Conservation (phyloP, 2,888 invertebrate species). For the Ecliptopera silaceata region DNA sequence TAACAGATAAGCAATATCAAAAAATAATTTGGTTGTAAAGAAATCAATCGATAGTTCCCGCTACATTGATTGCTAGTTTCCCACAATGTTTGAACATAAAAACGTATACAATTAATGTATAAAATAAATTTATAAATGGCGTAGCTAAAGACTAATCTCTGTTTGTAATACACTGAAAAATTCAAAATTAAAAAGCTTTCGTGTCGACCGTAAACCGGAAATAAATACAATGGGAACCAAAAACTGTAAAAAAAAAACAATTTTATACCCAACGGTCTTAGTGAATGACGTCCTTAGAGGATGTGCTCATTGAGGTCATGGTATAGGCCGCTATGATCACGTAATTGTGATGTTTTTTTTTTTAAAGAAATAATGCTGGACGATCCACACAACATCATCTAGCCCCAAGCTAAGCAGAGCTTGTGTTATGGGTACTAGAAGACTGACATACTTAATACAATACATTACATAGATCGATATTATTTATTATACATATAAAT, state of each 20-base stretch:
- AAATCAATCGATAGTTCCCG: conserved; percentile 68
- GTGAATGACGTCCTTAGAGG: too few species aligned
- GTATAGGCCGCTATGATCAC: too few species aligned
- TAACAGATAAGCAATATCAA: conserved; percentile 57
- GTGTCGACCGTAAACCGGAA: conserved; percentile 36
- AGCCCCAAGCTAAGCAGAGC: too few species aligned
- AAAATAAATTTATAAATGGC: conserved; percentile 47
- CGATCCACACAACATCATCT: too few species aligned
- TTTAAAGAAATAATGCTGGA: too few species aligned
- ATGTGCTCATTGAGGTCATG: too few species aligned
- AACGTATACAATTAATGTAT: conserved; percentile 46
- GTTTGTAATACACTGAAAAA: conserved; percentile 56
- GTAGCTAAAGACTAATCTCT: conserved; percentile 64
- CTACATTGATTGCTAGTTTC: conserved; percentile 66
- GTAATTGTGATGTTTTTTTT: too few species aligned
- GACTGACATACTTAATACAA: too few species aligned
- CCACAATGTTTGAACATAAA: conserved; percentile 56
- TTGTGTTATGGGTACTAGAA: too few species aligned
- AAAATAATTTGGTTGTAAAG: conserved; percentile 66
- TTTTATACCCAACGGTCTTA: too few species aligned
- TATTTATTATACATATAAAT: too few species aligned
- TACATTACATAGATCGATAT: too few species aligned
- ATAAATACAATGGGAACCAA: conserved; percentile 18
- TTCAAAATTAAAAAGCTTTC: conserved; percentile 20
- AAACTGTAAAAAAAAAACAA: conserved; percentile 17